Base-by-base conservation (phyloP, 2,113 vertebrate species). In the Gobio gobio region DNA sequence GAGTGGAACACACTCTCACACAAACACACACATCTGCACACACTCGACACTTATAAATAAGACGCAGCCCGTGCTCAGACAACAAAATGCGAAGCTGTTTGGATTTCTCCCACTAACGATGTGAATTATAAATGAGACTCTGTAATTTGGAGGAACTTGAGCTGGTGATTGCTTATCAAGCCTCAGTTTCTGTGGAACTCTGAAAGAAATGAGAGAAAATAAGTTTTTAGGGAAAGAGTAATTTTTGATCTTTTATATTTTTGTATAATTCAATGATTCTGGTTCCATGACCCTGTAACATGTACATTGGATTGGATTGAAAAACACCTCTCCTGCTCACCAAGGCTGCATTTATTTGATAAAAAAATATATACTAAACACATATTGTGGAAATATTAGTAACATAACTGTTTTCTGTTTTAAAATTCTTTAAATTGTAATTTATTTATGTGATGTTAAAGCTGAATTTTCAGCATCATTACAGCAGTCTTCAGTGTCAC, bases 51-150 rank as follows among this genome's bases (percentile, higher is more conserved):
- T 75, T 77, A 64, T 54, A 76, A 90, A 91, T 85, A 91, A 79
- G 83, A 26, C 16, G 49, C 86, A 79, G 63, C 82, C 82, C 47
- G 56, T 74, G 47, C 78, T 86, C 70, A 70, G 79, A 75, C 74
- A 83, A 89, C 82, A 82, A 84, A 68, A 81, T 72, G 64, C 36
- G 63, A 86, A 26, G 87, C 87, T 85, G 86, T 20, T 78, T 33
- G 83, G 59, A 82, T 22, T 86, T 85, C 66, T 84, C 59, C 47
- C 45, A 14, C 66, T 43, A 85, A 74, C 61, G 16, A 64, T 43
- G 83, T 87, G 63, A 90, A 90, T 86, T 78, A 83, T 85, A 43
- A 73, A 83, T 64, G 56, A 51, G 22, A 43, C 5, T 72, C 36
- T 72, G 66, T 84, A 78, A 72, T 66, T n/a, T 40, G 45, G 51